Evolutionary conservation across 2,797 vertebrate genomes (phyloP), one percentile per base, ranked within the genome.

Genomic region (Lemur catta): DNA sequence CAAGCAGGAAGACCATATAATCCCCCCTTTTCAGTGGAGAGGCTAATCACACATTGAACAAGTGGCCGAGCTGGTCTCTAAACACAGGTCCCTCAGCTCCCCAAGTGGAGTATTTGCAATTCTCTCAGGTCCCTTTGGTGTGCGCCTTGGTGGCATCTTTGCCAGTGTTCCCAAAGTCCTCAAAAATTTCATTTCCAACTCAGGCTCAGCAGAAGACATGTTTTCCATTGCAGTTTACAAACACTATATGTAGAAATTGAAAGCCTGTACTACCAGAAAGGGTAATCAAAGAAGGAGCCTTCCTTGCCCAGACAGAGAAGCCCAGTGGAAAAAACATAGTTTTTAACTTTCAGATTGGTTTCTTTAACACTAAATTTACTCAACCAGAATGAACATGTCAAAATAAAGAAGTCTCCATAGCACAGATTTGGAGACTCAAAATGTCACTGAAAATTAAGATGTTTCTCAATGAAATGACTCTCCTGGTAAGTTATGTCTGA

Each of bases 391-490:
- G 84, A 91, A 75, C 18, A 79, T 4, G 59, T 96, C 93, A 94
- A 86, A 84, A 92, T 69, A 72, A 52, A 96, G 87, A 95, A 55
- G 84, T 69, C 85, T 91, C 93, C 38, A 4, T 20, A 65, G 69
- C 3, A 10, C 86, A 89, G 59, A 87, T 57, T 35, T 22, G 41
- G 72, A 95, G 80, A 95, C 63, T 71, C 76, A 30, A 94, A 71
- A 89, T 89, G 75, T 96, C 94, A 88, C 33, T 78, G 95, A 93
- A 97, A 97, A 97, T 94, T 76, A 96, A 97, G 96, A 86, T 55
- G 41, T 91, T 95, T 96, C 86, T 94, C 72, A 93, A 80, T 43
- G 72, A 92, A 93, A 91, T 93, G 61, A 85, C 78, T 93, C 50
- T 52, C 61, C 61, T 92, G 79, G 35, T 96, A 82, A 93, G 90